phyloP scores from a whole-genome alignment of 2,888 invertebrate species.

The Caenorhabditis sp. region DNA sequence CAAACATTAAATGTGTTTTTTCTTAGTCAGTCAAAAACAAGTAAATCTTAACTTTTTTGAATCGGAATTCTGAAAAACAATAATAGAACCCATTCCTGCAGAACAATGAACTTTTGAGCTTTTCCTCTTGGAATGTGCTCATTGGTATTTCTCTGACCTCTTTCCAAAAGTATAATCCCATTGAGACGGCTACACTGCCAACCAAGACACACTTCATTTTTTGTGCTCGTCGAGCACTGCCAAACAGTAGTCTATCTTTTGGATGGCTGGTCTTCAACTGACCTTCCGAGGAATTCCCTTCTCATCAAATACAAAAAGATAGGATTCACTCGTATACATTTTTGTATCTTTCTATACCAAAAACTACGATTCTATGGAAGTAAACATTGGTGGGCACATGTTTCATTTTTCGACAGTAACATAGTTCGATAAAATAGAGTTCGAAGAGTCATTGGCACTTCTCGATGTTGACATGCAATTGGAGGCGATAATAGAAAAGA shows the following conservation, averaged over 20 bases:
- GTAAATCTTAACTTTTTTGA: not conserved
- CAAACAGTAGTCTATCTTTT: constrained; percentile 40
- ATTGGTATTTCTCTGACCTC: constrained; percentile 54
- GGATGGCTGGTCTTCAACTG: constrained; percentile 19
- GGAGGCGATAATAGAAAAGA: constrained; percentile 1
- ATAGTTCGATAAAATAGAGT: constrained; percentile 35
- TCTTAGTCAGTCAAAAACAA: not conserved
- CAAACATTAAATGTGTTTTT: constrained; percentile 21
- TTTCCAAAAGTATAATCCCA: constrained; percentile 41
- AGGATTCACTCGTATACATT: not conserved
- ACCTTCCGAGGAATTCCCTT: constrained; percentile 30
- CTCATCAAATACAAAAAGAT: not conserved
- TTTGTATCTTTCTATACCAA: constrained; percentile 3
- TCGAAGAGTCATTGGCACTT: constrained; percentile 18
- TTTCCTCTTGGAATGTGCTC: constrained; percentile 32
- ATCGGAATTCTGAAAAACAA: not conserved
- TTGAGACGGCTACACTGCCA: constrained; percentile 21
- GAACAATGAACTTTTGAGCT: constrained; percentile 33
- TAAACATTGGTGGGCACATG: constrained; percentile 27
- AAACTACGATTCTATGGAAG: not conserved
- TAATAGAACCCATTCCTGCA: not conserved
- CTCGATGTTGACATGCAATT: constrained; percentile 13
- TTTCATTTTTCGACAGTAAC: constrained; percentile 1
- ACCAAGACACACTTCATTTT: constrained; percentile 48
- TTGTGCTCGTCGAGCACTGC: constrained; percentile 32